Conservation (phyloP, 2,113 vertebrate genomes). For the Crotalus tigris region DNA sequence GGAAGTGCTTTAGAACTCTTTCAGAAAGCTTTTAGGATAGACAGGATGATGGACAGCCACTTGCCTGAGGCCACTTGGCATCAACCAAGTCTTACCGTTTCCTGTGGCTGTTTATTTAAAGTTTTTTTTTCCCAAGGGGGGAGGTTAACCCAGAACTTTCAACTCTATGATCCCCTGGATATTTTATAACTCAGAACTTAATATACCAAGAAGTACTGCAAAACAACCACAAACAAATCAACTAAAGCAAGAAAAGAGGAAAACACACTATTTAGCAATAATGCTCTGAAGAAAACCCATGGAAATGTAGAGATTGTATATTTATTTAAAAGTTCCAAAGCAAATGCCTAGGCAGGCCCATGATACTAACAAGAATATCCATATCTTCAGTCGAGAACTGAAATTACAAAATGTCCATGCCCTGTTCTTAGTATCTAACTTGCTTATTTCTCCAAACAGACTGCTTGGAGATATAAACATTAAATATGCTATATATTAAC, state of each 20-base stretch:
- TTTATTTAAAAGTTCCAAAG: not conserved
- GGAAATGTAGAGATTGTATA: not conserved
- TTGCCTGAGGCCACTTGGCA: not conserved
- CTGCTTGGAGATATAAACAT: not conserved
- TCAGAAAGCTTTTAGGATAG: not conserved
- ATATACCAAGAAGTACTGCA: not conserved
- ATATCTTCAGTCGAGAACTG: not conserved
- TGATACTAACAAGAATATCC: not conserved
- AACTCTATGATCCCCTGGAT: not conserved
- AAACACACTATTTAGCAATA: not conserved
- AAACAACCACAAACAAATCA: not conserved
- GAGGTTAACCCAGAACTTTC: not conserved
- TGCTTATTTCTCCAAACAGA: not conserved
- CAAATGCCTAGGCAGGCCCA: not conserved
- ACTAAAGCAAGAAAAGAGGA: not conserved
- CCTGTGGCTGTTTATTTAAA: constrained; percentile 12
- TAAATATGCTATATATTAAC: not conserved
- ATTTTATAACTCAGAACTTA: not conserved
- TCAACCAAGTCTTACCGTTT: not conserved
- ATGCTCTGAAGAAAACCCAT: not conserved
- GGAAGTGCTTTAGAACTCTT: not conserved
- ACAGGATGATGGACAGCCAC: not conserved
- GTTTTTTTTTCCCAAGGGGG: not conserved
- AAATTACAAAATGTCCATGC: not conserved
- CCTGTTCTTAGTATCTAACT: not conserved